Percentiles rank a stretch among this genome's conserved stretches.
phyloP scores from a whole-genome alignment of 1,140 invertebrate species.

The Penaeus chinensis region DNA sequence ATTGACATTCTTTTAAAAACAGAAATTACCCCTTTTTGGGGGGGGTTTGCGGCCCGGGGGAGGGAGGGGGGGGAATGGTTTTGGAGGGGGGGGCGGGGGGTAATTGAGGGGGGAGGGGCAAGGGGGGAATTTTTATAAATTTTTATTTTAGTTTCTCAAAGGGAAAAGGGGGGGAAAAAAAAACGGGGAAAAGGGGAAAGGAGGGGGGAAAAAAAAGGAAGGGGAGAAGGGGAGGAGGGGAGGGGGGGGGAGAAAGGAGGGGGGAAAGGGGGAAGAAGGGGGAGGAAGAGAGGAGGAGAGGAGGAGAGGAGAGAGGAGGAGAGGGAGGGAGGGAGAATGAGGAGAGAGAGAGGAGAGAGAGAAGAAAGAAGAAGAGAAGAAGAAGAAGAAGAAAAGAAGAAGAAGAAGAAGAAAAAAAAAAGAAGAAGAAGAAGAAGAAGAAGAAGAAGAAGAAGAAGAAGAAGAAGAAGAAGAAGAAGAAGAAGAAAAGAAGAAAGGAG shows the following conservation, averaged over 20 bases:
- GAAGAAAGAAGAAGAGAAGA: neutral
- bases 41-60: neutral
- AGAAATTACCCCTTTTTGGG: neutral
- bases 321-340: neutral
- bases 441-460: neutral
- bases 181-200: slow-evolving; percentile 5
- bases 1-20: no score
- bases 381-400: neutral
- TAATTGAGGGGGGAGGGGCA: slow-evolving; percentile 3
- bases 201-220: slow-evolving; percentile 6
- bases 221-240: neutral
- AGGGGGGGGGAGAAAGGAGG: neutral
- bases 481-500: neutral
- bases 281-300: neutral
- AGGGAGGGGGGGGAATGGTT: neutral
- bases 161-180: slow-evolving; percentile 10
- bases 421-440: neutral
- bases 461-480: neutral
- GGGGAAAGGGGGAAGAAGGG: neutral
- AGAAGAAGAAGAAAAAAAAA: neutral
- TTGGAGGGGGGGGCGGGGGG: neutral
- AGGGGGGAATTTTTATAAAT: no score
- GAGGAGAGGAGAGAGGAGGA: neutral
- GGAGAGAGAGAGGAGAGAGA: slow-evolving; percentile 9
- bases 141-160: no score